These are phyloP conservation scores for Paguma larvata DNA, from an alignment of 2,797 vertebrate genomes.

Conservation along the genomic window DNA sequence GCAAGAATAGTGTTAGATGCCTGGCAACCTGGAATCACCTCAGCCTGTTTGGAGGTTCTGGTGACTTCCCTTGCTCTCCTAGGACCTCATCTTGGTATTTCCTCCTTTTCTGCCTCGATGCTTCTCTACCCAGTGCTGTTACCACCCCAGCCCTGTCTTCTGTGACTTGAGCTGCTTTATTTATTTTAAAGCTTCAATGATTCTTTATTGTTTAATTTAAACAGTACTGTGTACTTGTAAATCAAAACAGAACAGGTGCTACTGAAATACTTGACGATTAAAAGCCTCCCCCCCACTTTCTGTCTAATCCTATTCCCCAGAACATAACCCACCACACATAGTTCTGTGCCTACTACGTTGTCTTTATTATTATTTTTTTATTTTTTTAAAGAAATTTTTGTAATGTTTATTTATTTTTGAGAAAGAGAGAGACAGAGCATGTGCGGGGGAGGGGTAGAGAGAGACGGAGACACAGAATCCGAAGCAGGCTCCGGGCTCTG, in stretches of 20 bases:
- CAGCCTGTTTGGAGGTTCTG: rapidly evolving
- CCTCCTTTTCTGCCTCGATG: background rate
- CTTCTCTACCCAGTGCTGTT: background rate
- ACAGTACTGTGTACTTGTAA: background rate
- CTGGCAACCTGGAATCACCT: background rate
- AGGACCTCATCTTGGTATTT: background rate
- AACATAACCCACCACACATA: background rate
- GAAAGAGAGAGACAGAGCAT: too few relatives aligned
- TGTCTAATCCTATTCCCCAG: background rate
- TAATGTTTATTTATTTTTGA: too few relatives aligned
- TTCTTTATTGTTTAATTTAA: constrained; percentile 39
- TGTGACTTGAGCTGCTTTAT: background rate
- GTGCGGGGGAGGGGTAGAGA: too few relatives aligned
- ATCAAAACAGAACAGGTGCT: background rate
- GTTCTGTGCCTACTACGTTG: background rate
- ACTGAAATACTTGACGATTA: constrained; percentile 27
- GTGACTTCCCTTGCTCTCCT: background rate
- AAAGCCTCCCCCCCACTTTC: background rate
- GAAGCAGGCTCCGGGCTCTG: too few relatives aligned
- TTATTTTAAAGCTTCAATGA: background rate
- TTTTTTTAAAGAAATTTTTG: too few relatives aligned
- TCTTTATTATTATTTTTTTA: background rate
- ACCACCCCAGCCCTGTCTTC: background rate
- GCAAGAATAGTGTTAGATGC: background rate
- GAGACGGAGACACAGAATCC: too few relatives aligned